Base-by-base conservation (phyloP, 2,797 vertebrate species). In the Eulemur mongoz region DNA sequence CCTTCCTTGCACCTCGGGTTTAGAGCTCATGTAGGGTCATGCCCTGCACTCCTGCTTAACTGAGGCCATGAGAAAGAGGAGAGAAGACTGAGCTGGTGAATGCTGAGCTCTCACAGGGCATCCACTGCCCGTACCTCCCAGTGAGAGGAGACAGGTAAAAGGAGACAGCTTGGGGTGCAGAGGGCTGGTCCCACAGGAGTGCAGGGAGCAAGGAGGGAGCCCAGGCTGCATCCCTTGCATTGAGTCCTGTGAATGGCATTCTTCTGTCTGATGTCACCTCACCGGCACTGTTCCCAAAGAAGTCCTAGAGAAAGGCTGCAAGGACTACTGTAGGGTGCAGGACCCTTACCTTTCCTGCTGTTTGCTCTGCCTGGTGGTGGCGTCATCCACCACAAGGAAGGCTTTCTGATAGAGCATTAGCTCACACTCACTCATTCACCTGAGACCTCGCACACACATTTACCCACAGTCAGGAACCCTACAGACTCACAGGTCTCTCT, bases 201-300 rank as follows among this genome's bases (percentile, higher is more conserved):
- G 6, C 38, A 0, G 4, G 81, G 7, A 13, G 9, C 40, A 35
- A 3, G 12, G 17, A 35, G 8, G 5, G 3, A 4, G 23, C 48
- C 14, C 4, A 14, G 48, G 32, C 52, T 54, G 12, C 11, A 18
- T 18, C n/a, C 6, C 11, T 32, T 59, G 35, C 2, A 1, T 52
- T 67, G 82, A 59, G 27, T 35, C 20, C 32, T 9, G 1, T 22
- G 35, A 65, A 4, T 35, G 45, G 4, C 18, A 23, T 54, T 32
- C 38, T 75, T 30, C 52, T 17, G 13, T 11, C 17, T 57, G 35
- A 22, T 10, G 27, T 40, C 17, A 2, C 69, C 38, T 48, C 11
- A 11, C 13, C 14, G 45, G 20, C 61, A n/a, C 23, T 48, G 70
- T 50, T 87, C 40, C 45, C 61, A 57, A 20, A 52, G 18, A 35